phyloP scores from a whole-genome alignment of 2,888 invertebrate species.

The Eurois occulta region DNA sequence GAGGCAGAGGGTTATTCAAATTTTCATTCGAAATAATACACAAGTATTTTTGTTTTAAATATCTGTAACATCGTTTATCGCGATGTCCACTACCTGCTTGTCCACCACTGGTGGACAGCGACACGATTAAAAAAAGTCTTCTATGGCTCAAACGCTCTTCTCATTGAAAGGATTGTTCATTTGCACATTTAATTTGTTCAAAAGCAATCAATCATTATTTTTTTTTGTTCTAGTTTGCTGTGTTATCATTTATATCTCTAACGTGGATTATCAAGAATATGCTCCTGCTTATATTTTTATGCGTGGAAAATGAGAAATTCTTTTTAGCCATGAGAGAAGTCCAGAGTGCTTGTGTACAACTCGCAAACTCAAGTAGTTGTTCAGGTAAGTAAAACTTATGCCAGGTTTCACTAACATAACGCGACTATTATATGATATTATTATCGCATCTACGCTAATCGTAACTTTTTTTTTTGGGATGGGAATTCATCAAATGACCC shows the following conservation, averaged over 20 bases:
- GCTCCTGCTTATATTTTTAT: background rate
- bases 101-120: no score
- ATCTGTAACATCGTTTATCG: no score
- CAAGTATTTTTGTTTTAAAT: no score
- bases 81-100: no score
- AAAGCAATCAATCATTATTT: background rate
- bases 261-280: slow-evolving; percentile 22
- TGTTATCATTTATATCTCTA: background rate
- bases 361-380: background rate
- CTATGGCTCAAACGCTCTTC: background rate
- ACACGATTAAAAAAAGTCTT: no score
- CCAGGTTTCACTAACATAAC: background rate
- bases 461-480: no score
- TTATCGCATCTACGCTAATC: no score
- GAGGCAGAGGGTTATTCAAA: no score
- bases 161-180: background rate
- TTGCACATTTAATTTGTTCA: background rate
- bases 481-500: no score
- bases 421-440: no score
- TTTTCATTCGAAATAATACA: no score
- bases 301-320: slow-evolving; percentile 12
- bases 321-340: slow-evolving; percentile 12
- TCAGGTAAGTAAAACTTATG: slow-evolving; percentile 15
- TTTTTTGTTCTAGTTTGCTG: slow-evolving; percentile 3
- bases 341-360: background rate